Base-by-base conservation (phyloP, 2,888 invertebrate species). In the Chrysolina haemoptera region DNA sequence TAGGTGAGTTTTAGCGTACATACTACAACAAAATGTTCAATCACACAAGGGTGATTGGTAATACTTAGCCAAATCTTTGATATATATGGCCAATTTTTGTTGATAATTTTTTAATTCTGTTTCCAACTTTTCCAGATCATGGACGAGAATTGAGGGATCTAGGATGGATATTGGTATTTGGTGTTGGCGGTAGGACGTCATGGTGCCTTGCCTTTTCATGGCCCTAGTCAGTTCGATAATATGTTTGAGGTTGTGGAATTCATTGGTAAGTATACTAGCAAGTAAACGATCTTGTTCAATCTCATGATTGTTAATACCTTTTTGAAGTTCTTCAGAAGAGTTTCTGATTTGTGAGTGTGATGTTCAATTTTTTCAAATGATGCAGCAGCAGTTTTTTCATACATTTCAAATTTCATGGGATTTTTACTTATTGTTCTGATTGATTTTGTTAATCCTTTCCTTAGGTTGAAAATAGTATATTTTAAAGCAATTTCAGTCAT, bases 381-480 rank as follows among this genome's bases (percentile, higher is more conserved):
- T n/a, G n/a, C n/a, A 14, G 46, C 46, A 6, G 12, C 46, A 46
- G 46, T 6, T 12, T 46, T 46, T 46, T 46, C 46, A n/a, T 46
- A 46, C n/a, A n/a, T 5, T 46, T 46, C 14, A n/a, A 46, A 46
- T 12, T 46, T 46, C 14, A 46, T 46, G 14, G 46, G 14, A n/a
- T 14, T 46, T 46, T 46, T 5, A 46, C 46, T 46, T 46, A 46
- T 46, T n/a, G 46, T 14, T 14, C 46, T 46, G 6, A 46, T 46
- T 46, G 46, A 46, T 41, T 73, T 70, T 14, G 63, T 12, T 14
- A 27, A 35, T 63, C 64, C 22, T 43, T 64, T 20, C 41, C 16
- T 18, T 18, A 22, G 5, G 8, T 46, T 43, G 18, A 14, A 18
- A 43, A 46, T 20, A 14, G 18, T 41, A n/a, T 43, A 20, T 46